These are phyloP conservation scores for Elanus axillaris DNA, from an alignment of 2,113 vertebrate species.

Conservation along the genomic window DNA sequence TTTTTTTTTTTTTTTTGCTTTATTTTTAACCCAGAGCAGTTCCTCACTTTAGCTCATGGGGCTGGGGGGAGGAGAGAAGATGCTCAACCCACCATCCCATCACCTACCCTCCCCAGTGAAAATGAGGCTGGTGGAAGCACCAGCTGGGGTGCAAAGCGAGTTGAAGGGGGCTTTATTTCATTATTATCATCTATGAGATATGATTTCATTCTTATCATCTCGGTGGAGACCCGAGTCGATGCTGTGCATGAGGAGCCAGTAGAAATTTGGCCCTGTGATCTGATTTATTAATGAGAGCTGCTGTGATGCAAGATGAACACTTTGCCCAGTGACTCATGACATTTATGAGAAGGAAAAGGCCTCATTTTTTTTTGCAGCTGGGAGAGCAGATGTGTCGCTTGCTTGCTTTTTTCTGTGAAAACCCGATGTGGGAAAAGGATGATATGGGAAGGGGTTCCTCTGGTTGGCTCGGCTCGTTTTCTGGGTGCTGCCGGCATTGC, in stretches of 20 bases:
- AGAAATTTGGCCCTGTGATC: neutral
- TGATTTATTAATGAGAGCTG: neutral
- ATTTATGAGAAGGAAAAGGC: neutral
- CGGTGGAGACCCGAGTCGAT: accelerated
- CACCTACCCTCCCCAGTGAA: neutral
- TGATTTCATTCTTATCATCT: accelerated
- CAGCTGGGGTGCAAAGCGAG: accelerated
- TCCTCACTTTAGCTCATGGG: neutral
- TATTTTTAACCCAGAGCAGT: slow-evolving; percentile 2
- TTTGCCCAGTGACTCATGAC: neutral
- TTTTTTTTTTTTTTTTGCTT: neutral
- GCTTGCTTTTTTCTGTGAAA: neutral
- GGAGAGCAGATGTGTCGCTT: neutral
- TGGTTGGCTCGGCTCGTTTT: accelerated
- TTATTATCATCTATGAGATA: accelerated
- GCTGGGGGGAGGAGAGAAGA: neutral
- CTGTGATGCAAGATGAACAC: neutral
- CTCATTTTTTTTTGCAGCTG: neutral
- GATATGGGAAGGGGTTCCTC: neutral
- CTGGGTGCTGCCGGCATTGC: neutral
- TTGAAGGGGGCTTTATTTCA: neutral
- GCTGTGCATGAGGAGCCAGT: accelerated
- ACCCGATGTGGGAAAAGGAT: accelerated
- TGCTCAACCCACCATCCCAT: neutral
- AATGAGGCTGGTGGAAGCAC: neutral